Conservation (phyloP, 35 echinoderm and acorn worm species). For the Patiria miniata region DNA sequence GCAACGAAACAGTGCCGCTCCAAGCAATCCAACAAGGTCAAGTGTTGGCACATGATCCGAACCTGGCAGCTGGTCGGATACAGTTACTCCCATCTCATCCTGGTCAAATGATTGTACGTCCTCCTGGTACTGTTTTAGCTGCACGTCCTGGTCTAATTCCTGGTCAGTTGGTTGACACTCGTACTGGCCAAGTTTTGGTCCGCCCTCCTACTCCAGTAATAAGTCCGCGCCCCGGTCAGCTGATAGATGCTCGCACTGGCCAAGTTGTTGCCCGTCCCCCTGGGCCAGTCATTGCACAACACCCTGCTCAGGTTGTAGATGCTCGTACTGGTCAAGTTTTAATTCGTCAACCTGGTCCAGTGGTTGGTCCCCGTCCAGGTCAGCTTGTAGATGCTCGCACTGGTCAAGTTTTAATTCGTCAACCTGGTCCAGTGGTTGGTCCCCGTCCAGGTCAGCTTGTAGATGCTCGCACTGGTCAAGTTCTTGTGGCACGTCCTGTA, state of each 20-base stretch:
- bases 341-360: neutral
- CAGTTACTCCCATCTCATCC: neutral
- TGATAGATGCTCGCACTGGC: slow-evolving; percentile 20
- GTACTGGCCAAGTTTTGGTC: slow-evolving; percentile 12
- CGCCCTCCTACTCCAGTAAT: slow-evolving; percentile 8
- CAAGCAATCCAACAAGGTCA: neutral
- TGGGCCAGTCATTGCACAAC: no score
- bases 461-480: slow-evolving; percentile 20
- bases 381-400: neutral
- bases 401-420: neutral
- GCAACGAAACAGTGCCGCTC: neutral
- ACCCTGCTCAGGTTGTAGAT: no score
- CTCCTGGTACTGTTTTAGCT: neutral
- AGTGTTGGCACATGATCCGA: neutral
- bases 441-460: slow-evolving; percentile 5
- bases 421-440: neutral
- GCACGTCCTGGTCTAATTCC: no score
- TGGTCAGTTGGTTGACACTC: neutral
- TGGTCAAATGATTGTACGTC: neutral
- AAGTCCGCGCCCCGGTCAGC: neutral
- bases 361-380: neutral
- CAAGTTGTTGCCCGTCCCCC: no score
- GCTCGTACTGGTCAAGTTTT: neutral
- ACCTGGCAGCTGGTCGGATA: neutral
- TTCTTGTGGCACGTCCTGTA: neutral